These are phyloP conservation scores for Crotalus tigris DNA, from an alignment of 2,113 vertebrate genomes.

Conservation along the genomic window DNA sequence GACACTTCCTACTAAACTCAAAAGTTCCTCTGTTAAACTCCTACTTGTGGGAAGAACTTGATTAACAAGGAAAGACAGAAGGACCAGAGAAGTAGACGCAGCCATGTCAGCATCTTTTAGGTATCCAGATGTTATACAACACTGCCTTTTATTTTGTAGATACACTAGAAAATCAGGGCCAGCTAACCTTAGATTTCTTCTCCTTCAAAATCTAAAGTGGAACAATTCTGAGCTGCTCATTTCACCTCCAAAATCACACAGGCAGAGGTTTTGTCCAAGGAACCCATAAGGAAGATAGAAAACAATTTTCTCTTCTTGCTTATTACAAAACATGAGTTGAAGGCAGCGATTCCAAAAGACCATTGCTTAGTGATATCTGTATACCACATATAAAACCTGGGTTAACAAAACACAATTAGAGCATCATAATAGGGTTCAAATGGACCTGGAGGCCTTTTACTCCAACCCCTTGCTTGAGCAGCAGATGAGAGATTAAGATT, in stretches of 20 bases:
- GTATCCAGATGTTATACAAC: accelerated
- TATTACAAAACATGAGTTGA: too few species aligned
- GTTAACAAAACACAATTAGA: too few species aligned
- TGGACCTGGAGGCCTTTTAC: too few species aligned
- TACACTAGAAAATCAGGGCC: not conserved
- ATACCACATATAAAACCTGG: too few species aligned
- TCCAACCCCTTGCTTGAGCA: too few species aligned
- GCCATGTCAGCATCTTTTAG: not conserved
- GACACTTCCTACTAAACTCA: accelerated
- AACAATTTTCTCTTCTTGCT: too few species aligned
- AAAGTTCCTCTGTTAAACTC: not conserved
- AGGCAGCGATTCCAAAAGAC: too few species aligned
- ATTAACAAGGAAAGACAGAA: not conserved
- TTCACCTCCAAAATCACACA: not conserved
- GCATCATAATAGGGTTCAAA: too few species aligned
- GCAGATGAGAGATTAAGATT: too few species aligned
- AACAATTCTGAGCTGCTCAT: not conserved
- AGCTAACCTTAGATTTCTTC: not conserved
- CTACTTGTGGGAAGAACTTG: not conserved
- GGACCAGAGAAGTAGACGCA: not conserved
- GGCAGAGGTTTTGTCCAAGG: not conserved
- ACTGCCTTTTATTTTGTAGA: not conserved
- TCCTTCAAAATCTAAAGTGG: not conserved
- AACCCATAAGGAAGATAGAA: too few species aligned
- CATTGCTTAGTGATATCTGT: too few species aligned